Conservation (phyloP, 2,888 invertebrate genomes). For the Latrodectus elegans region DNA sequence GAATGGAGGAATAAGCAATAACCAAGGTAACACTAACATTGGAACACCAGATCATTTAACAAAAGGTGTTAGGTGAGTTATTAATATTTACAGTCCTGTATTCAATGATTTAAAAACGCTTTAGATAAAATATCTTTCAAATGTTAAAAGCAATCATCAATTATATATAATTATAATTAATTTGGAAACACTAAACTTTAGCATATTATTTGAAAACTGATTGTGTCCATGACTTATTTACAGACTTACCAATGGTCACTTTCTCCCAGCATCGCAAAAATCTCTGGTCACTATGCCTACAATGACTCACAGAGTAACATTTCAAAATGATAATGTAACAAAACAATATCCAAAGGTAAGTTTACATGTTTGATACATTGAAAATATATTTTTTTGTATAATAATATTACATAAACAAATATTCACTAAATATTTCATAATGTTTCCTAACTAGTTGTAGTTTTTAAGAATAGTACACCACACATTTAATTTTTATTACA, state of each 20-base stretch:
- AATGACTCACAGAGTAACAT: slow-evolving; percentile 61
- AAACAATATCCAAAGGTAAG: slow-evolving; percentile 62
- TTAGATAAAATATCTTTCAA: neutral
- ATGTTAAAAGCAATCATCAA: neutral
- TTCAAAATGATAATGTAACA: slow-evolving; percentile 58
- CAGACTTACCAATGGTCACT: slow-evolving; percentile 64
- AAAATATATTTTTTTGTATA: too few relatives aligned
- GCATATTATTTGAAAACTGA: too few relatives aligned
- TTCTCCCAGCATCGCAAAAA: slow-evolving; percentile 63
- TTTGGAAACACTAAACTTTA: neutral
- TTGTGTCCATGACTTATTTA: slow-evolving; percentile 1
- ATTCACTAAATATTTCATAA: too few relatives aligned
- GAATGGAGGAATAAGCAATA: slow-evolving; percentile 1
- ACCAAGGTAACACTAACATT: slow-evolving; percentile 18
- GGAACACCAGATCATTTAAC: slow-evolving; percentile 28
- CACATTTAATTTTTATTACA: too few relatives aligned
- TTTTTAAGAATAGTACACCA: too few relatives aligned
- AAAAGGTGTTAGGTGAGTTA: slow-evolving; percentile 45
- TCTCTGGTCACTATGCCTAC: slow-evolving; percentile 52
- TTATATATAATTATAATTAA: neutral
- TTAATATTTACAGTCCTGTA: neutral
- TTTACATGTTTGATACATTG: too few relatives aligned
- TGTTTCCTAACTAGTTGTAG: too few relatives aligned
- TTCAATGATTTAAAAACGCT: neutral
- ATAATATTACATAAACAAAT: too few relatives aligned